phyloP scores from a whole-genome alignment of 1,140 invertebrate species.

The Conopomorpha cramerella region DNA sequence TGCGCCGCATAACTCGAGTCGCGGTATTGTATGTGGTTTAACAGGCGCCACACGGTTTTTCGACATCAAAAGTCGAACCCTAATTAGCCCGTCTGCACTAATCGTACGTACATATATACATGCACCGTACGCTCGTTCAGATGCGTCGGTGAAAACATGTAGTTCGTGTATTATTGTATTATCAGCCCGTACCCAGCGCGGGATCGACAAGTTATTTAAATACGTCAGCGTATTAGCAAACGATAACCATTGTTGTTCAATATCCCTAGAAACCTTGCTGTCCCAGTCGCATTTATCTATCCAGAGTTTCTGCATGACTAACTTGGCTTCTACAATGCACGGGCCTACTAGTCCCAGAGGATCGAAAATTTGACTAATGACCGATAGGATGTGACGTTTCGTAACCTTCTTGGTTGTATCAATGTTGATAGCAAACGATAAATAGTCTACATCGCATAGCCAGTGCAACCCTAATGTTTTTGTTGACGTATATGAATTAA shows the following conservation, averaged over 20 bases:
- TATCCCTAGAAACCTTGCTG: neutral
- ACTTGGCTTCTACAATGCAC: slow-evolving; percentile 2
- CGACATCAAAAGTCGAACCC: neutral
- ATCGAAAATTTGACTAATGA: slow-evolving; percentile 11
- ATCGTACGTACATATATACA: neutral
- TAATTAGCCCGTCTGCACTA: neutral
- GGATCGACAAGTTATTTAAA: neutral
- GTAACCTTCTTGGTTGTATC: slow-evolving; percentile 2
- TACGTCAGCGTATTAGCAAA: neutral
- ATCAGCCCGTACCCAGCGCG: neutral
- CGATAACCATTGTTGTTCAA: neutral
- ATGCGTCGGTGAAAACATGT: neutral
- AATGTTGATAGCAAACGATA: neutral
- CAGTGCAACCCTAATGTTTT: slow-evolving; percentile 1
- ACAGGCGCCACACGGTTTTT: neutral
- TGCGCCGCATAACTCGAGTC: neutral
- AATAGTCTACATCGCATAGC: neutral
- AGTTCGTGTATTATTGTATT: neutral
- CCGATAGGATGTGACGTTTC: slow-evolving; percentile 10
- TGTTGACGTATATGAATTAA: neutral
- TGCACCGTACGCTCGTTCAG: neutral
- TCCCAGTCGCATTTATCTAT: neutral
- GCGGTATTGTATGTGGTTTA: neutral
- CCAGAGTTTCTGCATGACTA: neutral
- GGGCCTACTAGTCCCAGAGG: slow-evolving; percentile 12